phyloP scores from a whole-genome alignment of 2,113 vertebrate species.

The Corydoras sp. region DNA sequence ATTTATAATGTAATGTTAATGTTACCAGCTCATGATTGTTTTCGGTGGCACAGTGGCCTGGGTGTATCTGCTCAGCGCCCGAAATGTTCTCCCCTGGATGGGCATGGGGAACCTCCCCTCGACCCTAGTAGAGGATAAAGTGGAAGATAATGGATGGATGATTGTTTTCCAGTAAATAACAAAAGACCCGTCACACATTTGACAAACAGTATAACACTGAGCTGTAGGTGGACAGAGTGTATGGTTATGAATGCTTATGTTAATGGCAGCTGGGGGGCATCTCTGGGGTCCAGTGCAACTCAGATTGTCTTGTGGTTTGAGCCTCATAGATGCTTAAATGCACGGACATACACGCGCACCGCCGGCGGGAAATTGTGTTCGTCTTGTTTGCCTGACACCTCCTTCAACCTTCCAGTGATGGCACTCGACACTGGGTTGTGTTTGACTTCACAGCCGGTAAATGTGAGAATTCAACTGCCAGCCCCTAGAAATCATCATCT shows the following conservation, averaged over 20 bases:
- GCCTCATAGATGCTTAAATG: not conserved
- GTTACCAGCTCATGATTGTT: too few species aligned
- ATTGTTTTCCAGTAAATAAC: too few species aligned
- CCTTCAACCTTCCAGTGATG: conserved; percentile 52
- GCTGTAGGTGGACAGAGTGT: too few species aligned
- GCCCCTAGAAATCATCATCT: conserved; percentile 44
- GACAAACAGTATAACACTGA: too few species aligned
- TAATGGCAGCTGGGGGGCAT: conserved; percentile 35
- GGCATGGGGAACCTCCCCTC: too few species aligned
- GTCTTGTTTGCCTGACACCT: conserved; percentile 51
- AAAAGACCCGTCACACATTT: too few species aligned
- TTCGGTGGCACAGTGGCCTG: too few species aligned
- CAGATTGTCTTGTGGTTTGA: conserved; percentile 60
- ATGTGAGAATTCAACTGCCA: conserved; percentile 50
- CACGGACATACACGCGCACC: conserved; percentile 1
- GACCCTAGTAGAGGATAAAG: too few species aligned
- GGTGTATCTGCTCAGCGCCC: too few species aligned
- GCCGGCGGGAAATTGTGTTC: conserved; percentile 28
- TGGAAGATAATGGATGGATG: too few species aligned
- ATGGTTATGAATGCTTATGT: conserved; percentile 21
- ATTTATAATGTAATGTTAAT: too few species aligned
- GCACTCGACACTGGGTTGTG: conserved; percentile 31
- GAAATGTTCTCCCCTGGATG: too few species aligned
- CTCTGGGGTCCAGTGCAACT: conserved; percentile 43
- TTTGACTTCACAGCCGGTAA: conserved; percentile 34